Conservation (phyloP, 2,888 invertebrate species). For the Callimorpha dominula region DNA sequence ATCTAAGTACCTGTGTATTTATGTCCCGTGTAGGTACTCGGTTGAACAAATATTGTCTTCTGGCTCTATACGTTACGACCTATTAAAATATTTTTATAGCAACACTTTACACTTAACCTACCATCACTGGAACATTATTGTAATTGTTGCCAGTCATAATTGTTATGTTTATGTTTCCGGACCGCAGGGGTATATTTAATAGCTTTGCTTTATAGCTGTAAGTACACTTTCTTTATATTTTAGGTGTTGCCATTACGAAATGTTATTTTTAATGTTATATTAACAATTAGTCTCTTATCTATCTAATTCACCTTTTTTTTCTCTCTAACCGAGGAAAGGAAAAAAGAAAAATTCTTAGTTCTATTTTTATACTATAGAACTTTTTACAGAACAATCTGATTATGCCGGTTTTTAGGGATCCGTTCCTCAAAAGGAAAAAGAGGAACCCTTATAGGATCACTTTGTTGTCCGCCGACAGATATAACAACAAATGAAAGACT, state of each 20-base stretch:
- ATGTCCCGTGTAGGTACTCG: not conserved
- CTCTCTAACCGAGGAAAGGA: not conserved
- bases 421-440: too few relatives aligned
- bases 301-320: not conserved
- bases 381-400: too few relatives aligned
- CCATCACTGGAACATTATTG: not conserved
- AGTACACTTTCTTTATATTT: too few relatives aligned
- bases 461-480: too few relatives aligned
- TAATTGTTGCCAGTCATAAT: slow-evolving; percentile 2
- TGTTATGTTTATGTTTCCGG: slow-evolving; percentile 6
- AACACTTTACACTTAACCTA: not conserved
- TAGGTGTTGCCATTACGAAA: not conserved
- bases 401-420: too few relatives aligned
- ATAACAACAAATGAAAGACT: too few relatives aligned
- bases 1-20: too few relatives aligned
- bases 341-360: too few relatives aligned
- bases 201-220: not conserved
- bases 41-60: not conserved
- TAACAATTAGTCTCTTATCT: not conserved
- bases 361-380: too few relatives aligned
- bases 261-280: not conserved
- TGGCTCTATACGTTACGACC: not conserved
- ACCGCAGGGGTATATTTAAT: not conserved
- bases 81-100: not conserved
- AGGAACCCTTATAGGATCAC: too few relatives aligned